Base-by-base conservation (phyloP, 2,888 invertebrate species). In the Erebia aethiops region DNA sequence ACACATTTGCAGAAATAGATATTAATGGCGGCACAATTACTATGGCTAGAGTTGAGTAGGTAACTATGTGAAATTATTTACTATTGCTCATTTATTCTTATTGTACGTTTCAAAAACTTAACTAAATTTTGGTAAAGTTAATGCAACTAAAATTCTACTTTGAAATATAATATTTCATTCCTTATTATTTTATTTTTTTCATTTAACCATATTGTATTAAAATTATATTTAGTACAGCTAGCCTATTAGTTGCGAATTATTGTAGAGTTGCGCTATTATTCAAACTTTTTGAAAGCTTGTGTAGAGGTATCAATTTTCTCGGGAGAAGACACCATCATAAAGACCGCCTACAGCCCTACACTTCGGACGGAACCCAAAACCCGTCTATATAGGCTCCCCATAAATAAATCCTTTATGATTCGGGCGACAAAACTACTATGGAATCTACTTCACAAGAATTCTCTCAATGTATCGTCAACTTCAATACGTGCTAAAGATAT, bases 1-100 rank as follows among this genome's bases (percentile, higher is more conserved):
- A 66, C 71, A 68, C 67, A 58, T 74, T 74, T 72, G 51, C 69
- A 67, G 70, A 71, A 74, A 65, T 70, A 67, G 49, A 62, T 73
- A 61, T 69, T 71, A 73, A 73, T 71, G 58, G 71, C 56, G 18
- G 65, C 43, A 71, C 68, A 73, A 73, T 68, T 73, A 69, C 64
- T 69, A 58, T 62, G 58, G 57, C 70, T 63, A 26, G 41, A 8
- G 57, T 1, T n/a, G 54, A 51, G 13, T 46, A 11, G 14, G 5
- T 62, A n/a, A n/a, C n/a, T n/a, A 41, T 26, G 62, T 67, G 49
- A 70, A 54, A 60, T 63, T 54, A 41, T 65, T 9, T 41, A 41
- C 5, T 18, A 65, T 46, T 18, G 56, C 56, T 65, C 13, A 65
- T 56, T 56, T 41, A 64, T 54, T 16, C 41, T 13, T 41, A 54